Conservation (phyloP, 35 echinoderm and acorn worm genomes). For the Diadema setosum region DNA sequence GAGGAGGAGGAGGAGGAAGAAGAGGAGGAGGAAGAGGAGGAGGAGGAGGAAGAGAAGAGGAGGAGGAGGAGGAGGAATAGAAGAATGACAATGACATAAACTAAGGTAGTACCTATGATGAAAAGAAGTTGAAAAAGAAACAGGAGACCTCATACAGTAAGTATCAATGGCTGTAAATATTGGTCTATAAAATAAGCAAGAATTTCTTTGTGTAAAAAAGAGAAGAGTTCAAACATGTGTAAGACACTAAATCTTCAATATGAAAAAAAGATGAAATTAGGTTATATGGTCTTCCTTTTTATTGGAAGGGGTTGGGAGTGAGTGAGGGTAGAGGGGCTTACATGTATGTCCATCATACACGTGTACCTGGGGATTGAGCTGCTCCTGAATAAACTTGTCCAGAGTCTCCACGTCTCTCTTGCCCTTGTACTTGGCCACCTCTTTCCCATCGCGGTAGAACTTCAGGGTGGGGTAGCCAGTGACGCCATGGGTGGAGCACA, state of each 20-base stretch:
- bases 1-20: background rate
- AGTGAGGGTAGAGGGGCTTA: background rate
- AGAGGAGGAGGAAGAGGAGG: background rate
- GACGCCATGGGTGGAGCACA: slow-evolving; percentile 44
- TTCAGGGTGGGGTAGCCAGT: slow-evolving; percentile 69
- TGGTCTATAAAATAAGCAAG: no score
- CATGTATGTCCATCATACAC: background rate
- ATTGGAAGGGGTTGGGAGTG: background rate
- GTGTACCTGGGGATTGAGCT: background rate
- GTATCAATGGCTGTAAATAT: no score
- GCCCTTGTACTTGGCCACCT: slow-evolving; percentile 46
- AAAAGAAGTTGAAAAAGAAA: no score
- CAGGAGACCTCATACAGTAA: no score
- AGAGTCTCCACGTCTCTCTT: slow-evolving; percentile 39
- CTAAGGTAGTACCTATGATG: no score
- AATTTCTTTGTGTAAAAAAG: no score
- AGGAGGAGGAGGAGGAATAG: no score
- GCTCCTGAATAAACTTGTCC: slow-evolving; percentile 30
- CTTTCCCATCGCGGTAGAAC: slow-evolving; percentile 33
- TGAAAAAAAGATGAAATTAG: no score
- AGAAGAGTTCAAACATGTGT: background rate
- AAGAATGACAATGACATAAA: no score
- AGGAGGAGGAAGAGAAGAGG: background rate
- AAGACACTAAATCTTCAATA: background rate
- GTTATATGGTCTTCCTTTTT: no score